Evolutionary conservation across 2,888 invertebrate species (phyloP).

Genomic region (Seladonia tumulorum): DNA sequence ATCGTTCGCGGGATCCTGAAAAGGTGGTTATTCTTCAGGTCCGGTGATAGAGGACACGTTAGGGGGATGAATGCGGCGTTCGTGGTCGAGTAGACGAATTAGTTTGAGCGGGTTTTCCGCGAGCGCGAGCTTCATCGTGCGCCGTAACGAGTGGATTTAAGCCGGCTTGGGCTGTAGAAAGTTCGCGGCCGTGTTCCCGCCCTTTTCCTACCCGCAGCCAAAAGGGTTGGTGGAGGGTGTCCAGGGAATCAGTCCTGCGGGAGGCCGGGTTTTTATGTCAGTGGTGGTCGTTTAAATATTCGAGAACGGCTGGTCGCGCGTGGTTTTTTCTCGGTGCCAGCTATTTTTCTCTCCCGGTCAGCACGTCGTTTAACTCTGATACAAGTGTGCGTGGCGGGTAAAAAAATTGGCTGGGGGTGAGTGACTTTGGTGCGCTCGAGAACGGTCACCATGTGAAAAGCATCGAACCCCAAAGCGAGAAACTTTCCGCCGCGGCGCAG

Average conservation of each 20-base stretch:
- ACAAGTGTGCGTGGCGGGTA: conserved; percentile 55
- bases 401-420: conserved; percentile 63
- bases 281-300: conserved; percentile 59
- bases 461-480: conserved; percentile 53
- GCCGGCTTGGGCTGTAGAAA: conserved; percentile 39
- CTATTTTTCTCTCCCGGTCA: conserved; percentile 19
- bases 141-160: conserved; percentile 60
- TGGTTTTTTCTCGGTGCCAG: conserved; percentile 4
- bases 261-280: conserved; percentile 33
- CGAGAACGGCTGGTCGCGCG: conserved; percentile 13
- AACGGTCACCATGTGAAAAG: conserved; percentile 48
- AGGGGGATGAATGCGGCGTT: conserved; percentile 44
- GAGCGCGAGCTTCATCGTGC: conserved; percentile 38
- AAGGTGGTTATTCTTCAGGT: background rate
- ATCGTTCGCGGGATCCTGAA: conserved; percentile 11
- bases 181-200: conserved; percentile 39
- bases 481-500: conserved; percentile 33
- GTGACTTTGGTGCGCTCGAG: background rate
- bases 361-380: conserved; percentile 63
- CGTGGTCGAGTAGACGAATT: conserved; percentile 60
- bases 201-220: background rate
- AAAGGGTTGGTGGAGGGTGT: background rate
- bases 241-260: conserved; percentile 35
- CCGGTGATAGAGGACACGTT: background rate
- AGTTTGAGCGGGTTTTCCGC: conserved; percentile 57